Conservation (phyloP, 2,888 invertebrate species). For the Drosophila sordidula region DNA sequence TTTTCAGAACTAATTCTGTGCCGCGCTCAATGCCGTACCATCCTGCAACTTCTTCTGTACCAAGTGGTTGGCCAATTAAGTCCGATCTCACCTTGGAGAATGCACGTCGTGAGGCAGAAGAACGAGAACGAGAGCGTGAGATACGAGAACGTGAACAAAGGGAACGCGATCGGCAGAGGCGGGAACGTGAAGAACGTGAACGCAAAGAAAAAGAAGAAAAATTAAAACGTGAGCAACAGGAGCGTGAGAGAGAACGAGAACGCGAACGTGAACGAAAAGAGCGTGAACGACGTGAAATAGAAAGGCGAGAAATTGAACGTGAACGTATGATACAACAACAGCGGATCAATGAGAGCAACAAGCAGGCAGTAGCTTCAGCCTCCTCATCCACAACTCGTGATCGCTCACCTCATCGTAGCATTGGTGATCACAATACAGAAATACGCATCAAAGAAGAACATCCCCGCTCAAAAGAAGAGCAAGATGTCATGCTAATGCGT, state of each 20-base stretch:
- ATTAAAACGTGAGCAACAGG: constrained; percentile 86
- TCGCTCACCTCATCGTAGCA: constrained; percentile 92
- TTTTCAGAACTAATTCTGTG: constrained; percentile 81
- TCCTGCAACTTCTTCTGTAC: constrained; percentile 83
- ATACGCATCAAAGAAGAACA: constrained; percentile 88
- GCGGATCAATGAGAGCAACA: constrained; percentile 86
- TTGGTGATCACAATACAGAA: constrained; percentile 84
- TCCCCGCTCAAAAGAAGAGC: constrained; percentile 85
- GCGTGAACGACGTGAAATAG: constrained; percentile 87
- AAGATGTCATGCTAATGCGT: constrained; percentile 86
- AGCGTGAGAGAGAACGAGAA: constrained; percentile 87
- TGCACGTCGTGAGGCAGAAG: constrained; percentile 88
- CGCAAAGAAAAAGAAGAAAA: constrained; percentile 86
- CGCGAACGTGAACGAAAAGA: constrained; percentile 87
- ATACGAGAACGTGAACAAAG: constrained; percentile 85
- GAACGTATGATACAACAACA: constrained; percentile 88
- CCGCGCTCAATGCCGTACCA: constrained; percentile 88
- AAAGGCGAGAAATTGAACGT: constrained; percentile 87
- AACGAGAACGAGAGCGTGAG: constrained; percentile 84
- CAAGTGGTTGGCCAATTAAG: constrained; percentile 88
- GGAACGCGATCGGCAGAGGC: constrained; percentile 84
- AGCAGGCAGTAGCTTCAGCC: constrained; percentile 84
- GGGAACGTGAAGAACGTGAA: constrained; percentile 85
- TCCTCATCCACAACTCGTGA: constrained; percentile 86
- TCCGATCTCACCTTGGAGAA: constrained; percentile 88